A percentile compares a stretch with the other conserved stretches of the same genome.
phyloP scores from a whole-genome alignment of 2,113 vertebrate genomes.

The Crotalus helleri region DNA sequence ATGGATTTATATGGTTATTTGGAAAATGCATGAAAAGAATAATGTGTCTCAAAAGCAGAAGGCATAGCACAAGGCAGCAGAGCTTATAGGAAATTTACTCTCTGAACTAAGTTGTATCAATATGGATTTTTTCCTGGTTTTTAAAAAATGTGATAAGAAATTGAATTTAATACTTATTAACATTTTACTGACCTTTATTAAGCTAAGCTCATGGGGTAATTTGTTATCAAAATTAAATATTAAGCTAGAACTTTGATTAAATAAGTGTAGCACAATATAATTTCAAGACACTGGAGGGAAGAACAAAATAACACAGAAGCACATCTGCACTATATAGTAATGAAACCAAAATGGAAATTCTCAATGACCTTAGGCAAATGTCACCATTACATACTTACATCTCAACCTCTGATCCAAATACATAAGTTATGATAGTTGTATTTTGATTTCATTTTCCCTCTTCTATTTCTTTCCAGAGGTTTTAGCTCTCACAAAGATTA shows the following conservation, averaged over 20 bases:
- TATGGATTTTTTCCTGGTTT: not conserved
- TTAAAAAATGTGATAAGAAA: not conserved
- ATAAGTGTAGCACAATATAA: not conserved
- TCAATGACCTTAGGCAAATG: not conserved
- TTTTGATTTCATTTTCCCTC: not conserved
- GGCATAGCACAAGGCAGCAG: not conserved
- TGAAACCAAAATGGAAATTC: not conserved
- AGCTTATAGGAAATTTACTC: not conserved
- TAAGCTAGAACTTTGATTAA: not conserved
- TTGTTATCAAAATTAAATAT: not conserved
- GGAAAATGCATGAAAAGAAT: not conserved
- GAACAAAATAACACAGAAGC: not conserved
- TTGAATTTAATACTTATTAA: not conserved
- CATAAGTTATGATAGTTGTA: not conserved
- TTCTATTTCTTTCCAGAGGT: not conserved
- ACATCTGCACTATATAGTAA: not conserved
- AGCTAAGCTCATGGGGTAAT: not conserved
- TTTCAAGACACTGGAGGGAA: not conserved
- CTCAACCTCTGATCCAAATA: not conserved
- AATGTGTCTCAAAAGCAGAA: constrained; percentile 5
- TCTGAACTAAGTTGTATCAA: not conserved
- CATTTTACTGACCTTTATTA: not conserved
- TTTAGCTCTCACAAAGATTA: not conserved
- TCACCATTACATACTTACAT: not conserved
- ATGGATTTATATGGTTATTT: constrained; percentile 31